These are phyloP conservation scores for Drosophila bocqueti DNA, from an alignment of 1,140 invertebrate species.

Conservation along the genomic window DNA sequence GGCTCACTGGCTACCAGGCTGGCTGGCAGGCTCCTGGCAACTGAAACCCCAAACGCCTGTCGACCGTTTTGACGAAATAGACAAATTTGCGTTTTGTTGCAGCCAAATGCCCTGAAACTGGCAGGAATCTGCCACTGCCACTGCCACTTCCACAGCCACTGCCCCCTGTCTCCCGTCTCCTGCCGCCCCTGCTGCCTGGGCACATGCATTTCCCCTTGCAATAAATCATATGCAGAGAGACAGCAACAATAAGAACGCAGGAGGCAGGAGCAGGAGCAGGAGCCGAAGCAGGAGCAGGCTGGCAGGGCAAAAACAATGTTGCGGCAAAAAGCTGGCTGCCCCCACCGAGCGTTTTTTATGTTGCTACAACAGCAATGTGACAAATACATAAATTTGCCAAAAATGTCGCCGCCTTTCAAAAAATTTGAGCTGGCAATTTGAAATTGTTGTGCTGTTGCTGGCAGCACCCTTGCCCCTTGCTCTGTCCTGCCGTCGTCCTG, in stretches of 20 bases:
- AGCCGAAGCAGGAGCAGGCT: constrained; percentile 25
- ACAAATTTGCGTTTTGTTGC: constrained; percentile 83
- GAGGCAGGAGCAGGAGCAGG: constrained; percentile 25
- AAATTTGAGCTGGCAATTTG: constrained; percentile 82
- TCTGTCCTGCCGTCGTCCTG: constrained; percentile 18
- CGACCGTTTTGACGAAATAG: constrained; percentile 81
- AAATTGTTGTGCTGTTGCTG: constrained; percentile 60
- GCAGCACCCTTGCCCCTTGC: constrained; percentile 13
- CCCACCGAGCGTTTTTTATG: constrained; percentile 42
- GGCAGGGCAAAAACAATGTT: constrained; percentile 70
- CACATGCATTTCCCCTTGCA: constrained; percentile 76
- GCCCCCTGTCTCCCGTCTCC: constrained; percentile 10
- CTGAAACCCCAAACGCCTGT: constrained; percentile 69
- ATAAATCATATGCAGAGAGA: constrained; percentile 82
- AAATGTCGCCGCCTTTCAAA: constrained; percentile 84
- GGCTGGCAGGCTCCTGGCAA: constrained; percentile 20
- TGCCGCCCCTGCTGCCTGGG: constrained; percentile 32
- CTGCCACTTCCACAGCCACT: not conserved
- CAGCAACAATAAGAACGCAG: constrained; percentile 68
- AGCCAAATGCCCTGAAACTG: constrained; percentile 72
- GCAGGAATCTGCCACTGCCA: constrained; percentile 40
- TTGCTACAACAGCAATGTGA: constrained; percentile 62
- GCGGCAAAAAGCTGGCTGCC: constrained; percentile 70
- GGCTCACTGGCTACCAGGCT: not conserved
- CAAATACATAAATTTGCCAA: constrained; percentile 84